Base-by-base conservation (phyloP, 2,113 vertebrate species). In the Anthoscopus minutus region DNA sequence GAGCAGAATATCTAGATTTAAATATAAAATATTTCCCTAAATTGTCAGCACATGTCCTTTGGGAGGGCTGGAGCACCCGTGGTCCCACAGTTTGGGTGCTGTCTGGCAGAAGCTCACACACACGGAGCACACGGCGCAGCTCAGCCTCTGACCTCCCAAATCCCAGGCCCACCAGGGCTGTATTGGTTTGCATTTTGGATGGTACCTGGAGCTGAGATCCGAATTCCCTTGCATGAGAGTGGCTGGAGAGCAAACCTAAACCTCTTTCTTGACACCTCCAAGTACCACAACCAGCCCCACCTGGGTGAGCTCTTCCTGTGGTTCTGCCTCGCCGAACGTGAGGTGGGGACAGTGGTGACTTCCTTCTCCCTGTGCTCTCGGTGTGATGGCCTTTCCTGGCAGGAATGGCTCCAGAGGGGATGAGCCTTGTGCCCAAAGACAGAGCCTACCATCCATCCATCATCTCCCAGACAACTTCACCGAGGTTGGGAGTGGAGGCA, bases 21-120 rank as follows among this genome's bases (percentile, higher is more conserved):
- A 80, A 42, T 2, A 1, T 2, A 7, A 69, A 81, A 47, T 56
- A 67, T 42, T 56, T 30, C 51, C 69, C 37, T 11, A 14, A 45
- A 54, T 38, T 42, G 45, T 4, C 31, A 37, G 40, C 21, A 0
- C 0, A 1, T 6, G 16, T 38, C 9, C 54, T 33, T 42, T 8
- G 7, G 11, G 31, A 10, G 10, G 2, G 2, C 4, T 15, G 82
- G 31, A 62, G 70, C 25, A 15, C 60, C 13, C 2, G 2, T 0
- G 6, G 16, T 19, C 27, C 53, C 4, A 0, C 3, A 1, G 15
- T 44, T 28, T 13, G 53, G 51, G 40, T 9, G 35, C 18, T 10
- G 0, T 10, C 54, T 69, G 40, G 11, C 0, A 1, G 19, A 3
- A 9, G 1, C 16, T 38, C 2, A 1, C 50, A 5, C 0, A 6